Evolutionary conservation across 2,888 invertebrate genomes (phyloP), one percentile per base, ranked within the genome.

Genomic region (Cacoxenus indagator): DNA sequence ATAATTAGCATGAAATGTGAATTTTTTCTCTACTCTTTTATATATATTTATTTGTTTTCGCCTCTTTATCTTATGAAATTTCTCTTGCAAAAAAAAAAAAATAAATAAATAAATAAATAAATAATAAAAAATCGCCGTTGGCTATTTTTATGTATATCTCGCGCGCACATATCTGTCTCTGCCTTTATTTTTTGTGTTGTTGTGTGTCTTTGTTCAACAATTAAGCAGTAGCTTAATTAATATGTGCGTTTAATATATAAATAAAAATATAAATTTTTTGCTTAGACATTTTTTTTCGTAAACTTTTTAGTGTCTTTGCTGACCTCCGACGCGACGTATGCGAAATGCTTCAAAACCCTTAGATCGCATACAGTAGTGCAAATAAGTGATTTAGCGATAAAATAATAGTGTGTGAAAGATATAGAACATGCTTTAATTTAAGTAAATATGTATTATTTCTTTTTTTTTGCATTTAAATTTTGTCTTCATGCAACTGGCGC

Each of bases 1-100:
- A 82, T 85, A 83, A 83, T 83, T 83, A 84, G 83, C 82, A 81
- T 83, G 82, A 83, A 85, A 85, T 83, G 83, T 81, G 82, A 75
- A 84, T 78, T 75, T 80, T 70, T 65, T 26, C 24, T 65, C 9
- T 5, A 46, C 51, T 2, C 8, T 29, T 27, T 26, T 59, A 48
- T 67, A 48, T 67, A n/a, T n/a, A n/a, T 55, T 59, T 57, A 59
- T 57, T 59, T 67, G 57, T 43, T 55, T 69, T 46, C 19, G 17
- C 19, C 26, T 24, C 14, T 67, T 76, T 78, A 54, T 65, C 26
- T 65, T 19, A 59, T 11, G 19, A 27, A 37, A 11, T 31, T 46
- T 9, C 19, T 8, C 27, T 29, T 24, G 27, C 51, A 9, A n/a
- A n/a, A n/a, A n/a, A n/a, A n/a, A n/a, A n/a, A n/a, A n/a, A n/a